A percentile compares a stretch with the other conserved stretches of the same genome.
phyloP scores from a whole-genome alignment of 2,113 vertebrate genomes.

The Erinaceus europaeus region DNA sequence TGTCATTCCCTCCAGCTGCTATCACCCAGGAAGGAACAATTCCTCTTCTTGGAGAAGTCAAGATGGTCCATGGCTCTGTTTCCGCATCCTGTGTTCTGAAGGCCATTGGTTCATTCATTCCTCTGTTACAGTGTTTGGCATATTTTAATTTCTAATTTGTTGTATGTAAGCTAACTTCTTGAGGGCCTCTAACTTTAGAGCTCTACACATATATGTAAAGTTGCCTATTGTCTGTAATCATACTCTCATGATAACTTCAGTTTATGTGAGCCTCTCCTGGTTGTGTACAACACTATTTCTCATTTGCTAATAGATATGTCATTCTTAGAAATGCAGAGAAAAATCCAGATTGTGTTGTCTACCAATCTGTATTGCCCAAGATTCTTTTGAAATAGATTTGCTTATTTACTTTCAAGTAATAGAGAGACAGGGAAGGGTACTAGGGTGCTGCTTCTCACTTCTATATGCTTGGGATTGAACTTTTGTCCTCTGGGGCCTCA shows the following conservation, averaged over 20 bases:
- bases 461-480: too few relatives aligned
- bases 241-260: not conserved
- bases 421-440: too few relatives aligned
- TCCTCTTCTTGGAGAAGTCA: not conserved
- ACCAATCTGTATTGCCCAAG: not conserved
- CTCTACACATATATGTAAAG: not conserved
- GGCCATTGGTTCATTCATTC: not conserved
- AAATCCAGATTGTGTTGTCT: not conserved
- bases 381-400: too few relatives aligned
- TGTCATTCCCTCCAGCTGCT: not conserved
- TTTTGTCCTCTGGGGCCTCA: too few relatives aligned
- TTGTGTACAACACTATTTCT: not conserved
- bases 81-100: not conserved
- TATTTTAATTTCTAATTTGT: not conserved
- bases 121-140: not conserved
- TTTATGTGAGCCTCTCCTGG: not conserved
- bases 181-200: not conserved
- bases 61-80: not conserved
- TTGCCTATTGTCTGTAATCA: not conserved
- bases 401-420: too few relatives aligned
- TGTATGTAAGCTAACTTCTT: not conserved
- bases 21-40: not conserved
- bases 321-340: not conserved
- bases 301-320: not conserved
- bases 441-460: too few relatives aligned